Base-by-base conservation (phyloP, 2,888 invertebrate species). In the Drosophila mettleri region DNA sequence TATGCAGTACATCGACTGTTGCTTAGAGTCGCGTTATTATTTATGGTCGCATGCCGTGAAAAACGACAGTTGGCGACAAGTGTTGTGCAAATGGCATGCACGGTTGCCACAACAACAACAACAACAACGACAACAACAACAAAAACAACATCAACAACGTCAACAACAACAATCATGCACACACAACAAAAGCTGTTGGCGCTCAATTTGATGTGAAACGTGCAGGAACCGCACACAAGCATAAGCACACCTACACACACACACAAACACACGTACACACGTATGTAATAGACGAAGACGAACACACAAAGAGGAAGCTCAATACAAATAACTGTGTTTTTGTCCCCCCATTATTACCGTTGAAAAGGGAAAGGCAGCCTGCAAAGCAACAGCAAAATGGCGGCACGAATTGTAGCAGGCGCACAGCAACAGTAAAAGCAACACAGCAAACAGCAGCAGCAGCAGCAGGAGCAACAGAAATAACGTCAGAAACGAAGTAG, bases 11-110 rank as follows among this genome's bases (percentile, higher is more conserved):
- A 33, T 41, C 41, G 54, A 81, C 73, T 81, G 80, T 81, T 70
- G 60, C 73, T 73, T 59, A 39, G 69, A 75, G 74, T 69, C 81
- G 75, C 72, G 81, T 82, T 82, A 83, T 82, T 82, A 82, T 82
- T 82, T 82, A 83, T 77, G 81, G 77, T 69, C 81, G 81, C 74
- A 81, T 82, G 84, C 81, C 84, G 84, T 84, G 81, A 84, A 82
- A 82, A 83, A 82, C 84, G 80, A 84, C 82, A 84, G 82, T 82
- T 82, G 82, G 75, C 81, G 82, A 82, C 82, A 82, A 82, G 84
- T 82, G 82, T 83, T 84, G 78, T 78, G 81, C 76, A 82, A 82
- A 84, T 76, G 84, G 66, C 75, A 80, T 76, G 81, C 80, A 81
- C 75, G 84, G 83, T 84, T 84, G 82, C 84, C 80, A 80, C 82